phyloP scores from a whole-genome alignment of 2,888 invertebrate species.

The Cryptosula pallasiana region DNA sequence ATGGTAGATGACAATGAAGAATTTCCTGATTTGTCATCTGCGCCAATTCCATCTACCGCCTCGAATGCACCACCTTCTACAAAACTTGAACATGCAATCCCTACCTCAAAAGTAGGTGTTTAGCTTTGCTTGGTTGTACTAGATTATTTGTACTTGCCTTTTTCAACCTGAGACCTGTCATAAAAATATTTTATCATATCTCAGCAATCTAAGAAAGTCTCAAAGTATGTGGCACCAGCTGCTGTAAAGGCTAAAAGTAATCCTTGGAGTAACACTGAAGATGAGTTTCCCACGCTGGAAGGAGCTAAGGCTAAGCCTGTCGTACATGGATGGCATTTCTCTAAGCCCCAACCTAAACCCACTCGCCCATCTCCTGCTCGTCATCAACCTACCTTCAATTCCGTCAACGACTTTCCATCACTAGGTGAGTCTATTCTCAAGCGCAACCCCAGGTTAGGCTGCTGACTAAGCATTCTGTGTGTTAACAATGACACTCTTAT shows the following conservation, averaged over 20 bases:
- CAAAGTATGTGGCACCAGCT: background rate
- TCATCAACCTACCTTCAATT: background rate
- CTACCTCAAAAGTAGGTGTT: too few species aligned
- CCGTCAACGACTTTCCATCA: background rate
- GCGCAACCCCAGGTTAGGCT: too few species aligned
- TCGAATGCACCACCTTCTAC: too few species aligned
- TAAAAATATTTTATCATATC: too few species aligned
- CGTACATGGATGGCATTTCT: background rate
- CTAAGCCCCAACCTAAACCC: conserved; percentile 15
- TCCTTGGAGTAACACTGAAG: conserved; percentile 30
- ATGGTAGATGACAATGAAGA: conserved; percentile 13
- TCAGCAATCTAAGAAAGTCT: background rate
- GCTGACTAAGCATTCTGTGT: too few species aligned
- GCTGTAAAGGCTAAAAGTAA: conserved; percentile 26
- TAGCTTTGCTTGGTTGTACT: too few species aligned
- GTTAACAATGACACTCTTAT: too few species aligned
- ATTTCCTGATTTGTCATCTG: conserved; percentile 4
- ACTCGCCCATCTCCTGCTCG: background rate
- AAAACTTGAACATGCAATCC: too few species aligned
- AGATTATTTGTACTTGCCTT: too few species aligned
- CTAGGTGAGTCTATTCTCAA: background rate
- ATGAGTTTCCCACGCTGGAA: conserved; percentile 49
- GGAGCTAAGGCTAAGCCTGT: conserved; percentile 22
- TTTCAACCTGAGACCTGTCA: too few species aligned
- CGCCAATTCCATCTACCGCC: too few species aligned